Percentiles rank a stretch among this genome's conserved stretches.
phyloP scores from a whole-genome alignment of 2,113 vertebrate species.

The Pongo abelii region DNA sequence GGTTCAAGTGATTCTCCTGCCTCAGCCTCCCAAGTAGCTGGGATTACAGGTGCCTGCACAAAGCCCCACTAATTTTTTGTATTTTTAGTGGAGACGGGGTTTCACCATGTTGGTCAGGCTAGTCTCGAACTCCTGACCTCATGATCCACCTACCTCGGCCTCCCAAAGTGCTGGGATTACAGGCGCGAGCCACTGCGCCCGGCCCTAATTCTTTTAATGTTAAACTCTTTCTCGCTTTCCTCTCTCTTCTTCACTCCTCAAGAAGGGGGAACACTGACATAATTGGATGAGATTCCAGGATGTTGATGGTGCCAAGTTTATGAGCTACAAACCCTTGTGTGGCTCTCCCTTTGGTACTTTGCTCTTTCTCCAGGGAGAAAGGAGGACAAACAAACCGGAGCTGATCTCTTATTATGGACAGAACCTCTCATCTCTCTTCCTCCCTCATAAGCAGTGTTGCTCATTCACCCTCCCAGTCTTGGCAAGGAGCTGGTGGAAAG shows the following conservation, averaged over 20 bases:
- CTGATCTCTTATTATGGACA: neutral
- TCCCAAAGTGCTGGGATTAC: too few relatives aligned
- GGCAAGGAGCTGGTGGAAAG: neutral
- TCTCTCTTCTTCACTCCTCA: neutral
- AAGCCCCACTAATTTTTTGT: too few relatives aligned
- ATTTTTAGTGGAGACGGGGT: too few relatives aligned
- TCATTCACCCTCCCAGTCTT: neutral
- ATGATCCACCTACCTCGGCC: too few relatives aligned
- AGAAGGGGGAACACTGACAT: neutral
- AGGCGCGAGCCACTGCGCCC: accelerated
- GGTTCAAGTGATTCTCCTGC: too few relatives aligned
- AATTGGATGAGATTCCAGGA: neutral
- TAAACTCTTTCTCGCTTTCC: neutral
- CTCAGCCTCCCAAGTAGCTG: too few relatives aligned
- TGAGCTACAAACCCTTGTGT: too few relatives aligned
- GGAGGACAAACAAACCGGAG: neutral
- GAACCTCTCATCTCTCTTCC: neutral
- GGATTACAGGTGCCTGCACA: too few relatives aligned
- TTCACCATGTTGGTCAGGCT: too few relatives aligned
- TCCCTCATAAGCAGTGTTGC: neutral
- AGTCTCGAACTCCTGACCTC: too few relatives aligned
- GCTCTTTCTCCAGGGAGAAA: neutral
- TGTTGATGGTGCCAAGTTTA: neutral
- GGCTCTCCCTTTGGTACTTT: neutral
- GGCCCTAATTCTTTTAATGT: neutral